phyloP scores from a whole-genome alignment of 1,140 invertebrate genomes.

The Anthonomus grandis region DNA sequence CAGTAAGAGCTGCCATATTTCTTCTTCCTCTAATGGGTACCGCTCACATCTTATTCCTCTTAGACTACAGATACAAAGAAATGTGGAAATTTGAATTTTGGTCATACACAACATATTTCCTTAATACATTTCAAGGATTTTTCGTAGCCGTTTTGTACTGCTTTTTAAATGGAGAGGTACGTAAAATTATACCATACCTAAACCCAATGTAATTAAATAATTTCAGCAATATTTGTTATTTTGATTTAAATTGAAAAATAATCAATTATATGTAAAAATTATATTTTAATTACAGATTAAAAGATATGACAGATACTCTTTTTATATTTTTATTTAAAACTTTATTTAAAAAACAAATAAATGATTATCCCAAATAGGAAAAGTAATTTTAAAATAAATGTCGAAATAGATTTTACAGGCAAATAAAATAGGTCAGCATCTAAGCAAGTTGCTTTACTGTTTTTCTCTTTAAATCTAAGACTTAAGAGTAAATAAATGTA shows the following conservation, averaged over 20 bases:
- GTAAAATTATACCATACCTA: conserved; percentile 15
- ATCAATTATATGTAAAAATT: not conserved
- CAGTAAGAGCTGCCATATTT: conserved; percentile 73
- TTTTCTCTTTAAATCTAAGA: too few species aligned
- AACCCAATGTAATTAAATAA: too few species aligned
- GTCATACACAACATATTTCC: conserved; percentile 76
- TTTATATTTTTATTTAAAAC: too few species aligned
- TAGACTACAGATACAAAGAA: conserved; percentile 59
- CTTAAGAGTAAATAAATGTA: too few species aligned
- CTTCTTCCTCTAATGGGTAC: conserved; percentile 79
- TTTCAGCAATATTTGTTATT: not conserved
- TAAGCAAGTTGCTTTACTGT: too few species aligned
- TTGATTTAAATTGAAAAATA: not conserved
- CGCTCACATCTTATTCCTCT: conserved; percentile 72
- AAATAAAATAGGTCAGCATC: too few species aligned
- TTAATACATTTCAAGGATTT: conserved; percentile 83
- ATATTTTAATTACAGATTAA: not conserved
- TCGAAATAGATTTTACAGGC: too few species aligned
- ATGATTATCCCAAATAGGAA: too few species aligned
- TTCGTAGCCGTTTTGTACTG: conserved; percentile 84
- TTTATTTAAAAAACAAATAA: too few species aligned
- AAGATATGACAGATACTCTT: too few species aligned
- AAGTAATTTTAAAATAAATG: too few species aligned
- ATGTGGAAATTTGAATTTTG: conserved; percentile 73
- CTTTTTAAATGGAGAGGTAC: conserved; percentile 85